A percentile compares a stretch with the other conserved stretches of the same genome.
These are phyloP conservation scores for Dicerorhinus sumatrensis DNA, from an alignment of 2,113 vertebrate genomes.

Conservation along the genomic window DNA sequence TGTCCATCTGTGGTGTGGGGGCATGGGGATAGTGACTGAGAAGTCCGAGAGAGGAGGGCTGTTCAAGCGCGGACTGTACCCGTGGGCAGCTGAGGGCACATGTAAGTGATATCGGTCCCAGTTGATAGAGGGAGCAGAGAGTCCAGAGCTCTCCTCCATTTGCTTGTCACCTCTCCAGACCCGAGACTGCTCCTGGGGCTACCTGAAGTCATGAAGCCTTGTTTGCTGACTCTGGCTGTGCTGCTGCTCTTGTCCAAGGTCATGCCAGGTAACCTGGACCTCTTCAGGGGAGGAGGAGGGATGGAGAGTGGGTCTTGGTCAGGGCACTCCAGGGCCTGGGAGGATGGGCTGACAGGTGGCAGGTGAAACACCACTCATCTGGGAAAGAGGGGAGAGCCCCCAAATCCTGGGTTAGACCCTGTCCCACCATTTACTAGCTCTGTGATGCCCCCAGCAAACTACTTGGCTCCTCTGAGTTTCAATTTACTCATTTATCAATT, in stretches of 20 bases:
- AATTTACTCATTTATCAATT: background rate
- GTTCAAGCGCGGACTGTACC: background rate
- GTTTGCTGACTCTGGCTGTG: background rate
- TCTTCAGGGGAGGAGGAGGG: background rate
- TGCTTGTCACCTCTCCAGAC: background rate
- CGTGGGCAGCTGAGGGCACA: background rate
- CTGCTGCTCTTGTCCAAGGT: slow-evolving; percentile 35
- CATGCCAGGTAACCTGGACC: slow-evolving; percentile 60
- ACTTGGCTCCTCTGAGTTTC: background rate
- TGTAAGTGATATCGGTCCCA: background rate
- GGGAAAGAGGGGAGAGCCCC: background rate
- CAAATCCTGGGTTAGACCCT: background rate
- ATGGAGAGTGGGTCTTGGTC: background rate
- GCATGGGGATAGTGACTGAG: background rate
- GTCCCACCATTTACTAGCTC: background rate
- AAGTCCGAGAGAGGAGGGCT: background rate
- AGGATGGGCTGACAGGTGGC: background rate
- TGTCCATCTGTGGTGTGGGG: background rate
- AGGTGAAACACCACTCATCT: background rate
- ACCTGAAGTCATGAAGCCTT: background rate
- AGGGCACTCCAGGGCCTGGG: background rate
- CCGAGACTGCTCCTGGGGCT: background rate
- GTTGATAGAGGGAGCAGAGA: background rate
- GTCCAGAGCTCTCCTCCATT: background rate
- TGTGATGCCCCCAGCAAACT: background rate